Evolutionary conservation across 1,140 invertebrate genomes (phyloP).

Genomic region (Drosophila equinoxialis): DNA sequence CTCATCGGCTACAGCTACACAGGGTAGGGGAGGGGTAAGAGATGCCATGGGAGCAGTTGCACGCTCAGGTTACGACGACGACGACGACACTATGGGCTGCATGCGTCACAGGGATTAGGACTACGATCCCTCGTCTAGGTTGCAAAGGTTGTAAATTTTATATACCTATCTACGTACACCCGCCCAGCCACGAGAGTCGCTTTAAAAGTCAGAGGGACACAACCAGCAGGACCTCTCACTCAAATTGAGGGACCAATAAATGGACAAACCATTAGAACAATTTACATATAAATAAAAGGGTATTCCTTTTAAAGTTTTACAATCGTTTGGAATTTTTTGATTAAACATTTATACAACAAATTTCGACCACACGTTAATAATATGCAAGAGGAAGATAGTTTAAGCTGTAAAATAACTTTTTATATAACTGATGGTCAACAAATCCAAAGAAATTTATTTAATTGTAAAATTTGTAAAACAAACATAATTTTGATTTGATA

Average conservation of each 20-base stretch:
- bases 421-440: no score
- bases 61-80: constrained; percentile 1
- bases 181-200: constrained; percentile 40
- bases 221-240: constrained; percentile 7
- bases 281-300: constrained; percentile 4
- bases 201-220: constrained; percentile 23
- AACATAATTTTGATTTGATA: no score
- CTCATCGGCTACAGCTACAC: constrained; percentile 17
- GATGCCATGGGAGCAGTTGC: constrained; percentile 13
- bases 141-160: constrained; percentile 50
- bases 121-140: constrained; percentile 5
- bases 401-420: no score
- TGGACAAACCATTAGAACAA: not conserved
- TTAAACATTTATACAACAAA: not conserved
- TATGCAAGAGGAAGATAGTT: no score
- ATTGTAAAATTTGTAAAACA: no score
- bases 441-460: no score
- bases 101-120: constrained; percentile 54
- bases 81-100: constrained; percentile 20
- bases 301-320: not conserved
- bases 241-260: not conserved
- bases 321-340: not conserved
- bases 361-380: no score
- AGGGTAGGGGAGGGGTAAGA: constrained; percentile 12
- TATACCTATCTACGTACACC: not conserved